phyloP scores from a whole-genome alignment of 2,113 vertebrate species.

The Leptosomus discolor region DNA sequence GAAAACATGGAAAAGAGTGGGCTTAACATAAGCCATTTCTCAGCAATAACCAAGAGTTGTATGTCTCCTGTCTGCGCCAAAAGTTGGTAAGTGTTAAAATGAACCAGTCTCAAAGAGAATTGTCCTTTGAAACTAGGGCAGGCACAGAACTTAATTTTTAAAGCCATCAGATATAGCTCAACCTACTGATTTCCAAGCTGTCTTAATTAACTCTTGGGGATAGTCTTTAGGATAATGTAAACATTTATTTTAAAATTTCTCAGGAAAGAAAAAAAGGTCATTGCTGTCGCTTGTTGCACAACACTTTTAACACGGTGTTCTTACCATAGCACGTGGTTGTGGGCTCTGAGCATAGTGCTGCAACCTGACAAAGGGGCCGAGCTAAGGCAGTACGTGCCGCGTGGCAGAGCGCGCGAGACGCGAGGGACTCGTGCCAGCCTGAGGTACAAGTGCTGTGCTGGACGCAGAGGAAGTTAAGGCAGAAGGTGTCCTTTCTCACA shows the following conservation, averaged over 20 bases:
- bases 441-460: background rate
- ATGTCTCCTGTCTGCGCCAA: background rate
- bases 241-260: background rate
- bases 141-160: background rate
- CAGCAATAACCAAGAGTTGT: background rate
- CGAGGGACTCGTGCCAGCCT: rapidly evolving
- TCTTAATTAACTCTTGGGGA: background rate
- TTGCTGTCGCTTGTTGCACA: background rate
- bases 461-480: background rate
- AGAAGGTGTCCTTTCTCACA: background rate
- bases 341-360: background rate
- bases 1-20: background rate
- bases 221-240: background rate
- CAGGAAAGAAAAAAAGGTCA: background rate
- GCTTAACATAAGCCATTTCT: background rate
- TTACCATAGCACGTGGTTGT: rapidly evolving
- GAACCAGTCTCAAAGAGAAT: background rate
- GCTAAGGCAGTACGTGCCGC: background rate
- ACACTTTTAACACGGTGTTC: background rate
- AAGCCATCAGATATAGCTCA: background rate
- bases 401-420: rapidly evolving
- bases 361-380: rapidly evolving
- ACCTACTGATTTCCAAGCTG: background rate
- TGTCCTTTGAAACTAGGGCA: background rate
- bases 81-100: background rate